Conservation (phyloP, 2,113 vertebrate genomes). For the Sprattus sprattus region DNA sequence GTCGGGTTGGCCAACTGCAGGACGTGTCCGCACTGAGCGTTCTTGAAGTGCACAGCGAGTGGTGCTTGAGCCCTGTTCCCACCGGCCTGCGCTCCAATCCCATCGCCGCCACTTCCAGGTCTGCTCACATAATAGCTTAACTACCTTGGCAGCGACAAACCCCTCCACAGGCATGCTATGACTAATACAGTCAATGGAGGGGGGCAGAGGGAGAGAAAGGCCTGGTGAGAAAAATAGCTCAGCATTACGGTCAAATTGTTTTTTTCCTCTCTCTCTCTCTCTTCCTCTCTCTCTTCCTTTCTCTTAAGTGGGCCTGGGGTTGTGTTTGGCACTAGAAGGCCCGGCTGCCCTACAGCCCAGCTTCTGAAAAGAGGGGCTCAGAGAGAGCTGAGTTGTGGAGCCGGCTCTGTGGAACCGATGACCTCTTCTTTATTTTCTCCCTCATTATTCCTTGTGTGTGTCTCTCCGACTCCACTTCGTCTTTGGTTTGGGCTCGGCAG, state of each 20-base stretch:
- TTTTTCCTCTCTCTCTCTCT: background rate
- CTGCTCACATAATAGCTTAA: slow-evolving; percentile 18
- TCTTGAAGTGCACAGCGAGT: background rate
- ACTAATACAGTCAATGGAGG: background rate
- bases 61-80: background rate
- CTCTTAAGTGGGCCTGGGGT: slow-evolving; percentile 23
- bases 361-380: slow-evolving; percentile 2
- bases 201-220: background rate
- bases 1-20: background rate
- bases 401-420: background rate
- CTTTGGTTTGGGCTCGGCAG: background rate
- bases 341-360: slow-evolving; percentile 25
- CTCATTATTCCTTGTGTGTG: background rate
- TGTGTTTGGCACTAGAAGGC: slow-evolving; percentile 24
- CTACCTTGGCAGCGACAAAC: background rate
- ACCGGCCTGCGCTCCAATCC: background rate
- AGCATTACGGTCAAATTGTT: background rate
- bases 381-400: background rate
- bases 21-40: no score
- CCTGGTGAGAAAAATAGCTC: background rate
- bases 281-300: background rate
- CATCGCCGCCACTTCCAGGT: background rate
- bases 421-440: background rate
- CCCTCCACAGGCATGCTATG: slow-evolving; percentile 11
- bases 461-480: background rate